These are phyloP conservation scores for Gryllus bimaculatus DNA, from an alignment of 1,140 invertebrate species.

Conservation along the genomic window DNA sequence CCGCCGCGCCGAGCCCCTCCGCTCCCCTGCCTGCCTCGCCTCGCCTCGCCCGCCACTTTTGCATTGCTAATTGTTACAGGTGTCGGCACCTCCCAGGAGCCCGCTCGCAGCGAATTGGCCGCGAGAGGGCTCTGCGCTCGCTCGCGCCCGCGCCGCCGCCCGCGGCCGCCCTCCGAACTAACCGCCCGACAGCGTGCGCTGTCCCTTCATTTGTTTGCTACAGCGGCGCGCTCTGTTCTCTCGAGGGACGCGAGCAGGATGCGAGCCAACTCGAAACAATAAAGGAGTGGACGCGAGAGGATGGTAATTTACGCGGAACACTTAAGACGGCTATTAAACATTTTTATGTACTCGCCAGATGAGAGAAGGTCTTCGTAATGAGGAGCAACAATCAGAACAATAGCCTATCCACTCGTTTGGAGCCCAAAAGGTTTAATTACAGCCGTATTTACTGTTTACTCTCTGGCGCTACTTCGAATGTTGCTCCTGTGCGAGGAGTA, in stretches of 20 bases:
- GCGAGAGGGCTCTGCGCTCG: background rate
- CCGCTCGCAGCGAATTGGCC: background rate
- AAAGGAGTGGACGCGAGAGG: background rate
- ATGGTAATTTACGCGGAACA: background rate
- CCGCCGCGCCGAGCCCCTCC: too few species aligned
- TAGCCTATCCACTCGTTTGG: background rate
- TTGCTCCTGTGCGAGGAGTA: too few species aligned
- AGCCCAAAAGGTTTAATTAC: background rate
- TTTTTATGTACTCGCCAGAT: background rate
- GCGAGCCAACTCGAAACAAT: too few species aligned
- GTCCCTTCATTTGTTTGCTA: background rate
- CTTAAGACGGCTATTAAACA: background rate
- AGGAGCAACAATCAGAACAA: conserved; percentile 1
- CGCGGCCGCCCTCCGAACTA: background rate
- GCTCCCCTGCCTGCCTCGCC: too few species aligned
- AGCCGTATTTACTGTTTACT: background rate
- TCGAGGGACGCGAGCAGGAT: too few species aligned
- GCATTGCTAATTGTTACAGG: conserved; percentile 4
- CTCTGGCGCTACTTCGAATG: background rate
- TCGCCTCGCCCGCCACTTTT: background rate
- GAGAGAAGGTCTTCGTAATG: background rate
- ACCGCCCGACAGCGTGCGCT: background rate
- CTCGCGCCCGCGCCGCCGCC: too few species aligned
- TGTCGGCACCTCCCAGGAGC: background rate
- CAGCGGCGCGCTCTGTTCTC: background rate